Conservation (phyloP, 2,113 vertebrate species). For the Glaucomys volans region DNA sequence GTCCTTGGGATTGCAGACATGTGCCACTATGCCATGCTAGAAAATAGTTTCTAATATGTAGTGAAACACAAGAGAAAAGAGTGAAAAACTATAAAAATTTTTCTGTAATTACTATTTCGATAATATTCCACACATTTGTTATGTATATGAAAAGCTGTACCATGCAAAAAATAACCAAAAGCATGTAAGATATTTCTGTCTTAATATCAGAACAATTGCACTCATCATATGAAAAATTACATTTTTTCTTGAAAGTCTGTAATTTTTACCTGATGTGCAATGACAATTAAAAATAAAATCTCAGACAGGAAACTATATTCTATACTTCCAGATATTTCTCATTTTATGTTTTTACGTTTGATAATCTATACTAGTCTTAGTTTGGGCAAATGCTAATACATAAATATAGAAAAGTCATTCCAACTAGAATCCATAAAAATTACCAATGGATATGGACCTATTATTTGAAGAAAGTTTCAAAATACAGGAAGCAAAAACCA, state of each 20-base stretch:
- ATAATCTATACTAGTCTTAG: slow-evolving; percentile 24
- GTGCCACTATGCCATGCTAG: no score
- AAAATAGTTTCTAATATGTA: background rate
- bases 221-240: background rate
- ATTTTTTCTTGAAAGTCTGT: slow-evolving; percentile 66
- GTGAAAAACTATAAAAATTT: background rate
- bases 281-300: slow-evolving; percentile 74
- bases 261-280: slow-evolving; percentile 69
- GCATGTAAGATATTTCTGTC: background rate
- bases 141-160: no score
- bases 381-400: background rate
- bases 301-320: slow-evolving; percentile 41
- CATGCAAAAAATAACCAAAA: background rate
- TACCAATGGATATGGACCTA: background rate
- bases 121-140: no score
- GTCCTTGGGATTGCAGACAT: no score
- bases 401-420: background rate
- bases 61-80: background rate
- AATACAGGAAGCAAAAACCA: background rate
- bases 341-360: slow-evolving; percentile 70
- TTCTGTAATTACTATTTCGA: no score
- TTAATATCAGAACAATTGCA: background rate
- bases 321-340: slow-evolving; percentile 58
- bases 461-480: background rate
- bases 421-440: background rate